Evolutionary conservation across 2,888 invertebrate genomes (phyloP).

Genomic region (Chrysomela aeneicollis): DNA sequence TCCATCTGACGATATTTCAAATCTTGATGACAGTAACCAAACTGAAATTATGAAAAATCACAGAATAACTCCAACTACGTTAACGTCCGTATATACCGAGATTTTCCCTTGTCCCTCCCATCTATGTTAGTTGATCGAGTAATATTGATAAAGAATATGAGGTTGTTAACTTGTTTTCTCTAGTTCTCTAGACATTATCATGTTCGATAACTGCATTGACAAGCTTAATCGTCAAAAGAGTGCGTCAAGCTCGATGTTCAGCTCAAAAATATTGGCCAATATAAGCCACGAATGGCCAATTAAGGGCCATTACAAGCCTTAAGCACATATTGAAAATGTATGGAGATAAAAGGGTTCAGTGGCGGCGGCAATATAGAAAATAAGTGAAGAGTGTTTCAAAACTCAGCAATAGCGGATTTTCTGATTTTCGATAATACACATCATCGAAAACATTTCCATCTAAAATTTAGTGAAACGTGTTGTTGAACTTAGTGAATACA

Average conservation of each 20-base stretch:
- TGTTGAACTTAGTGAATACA: too few relatives aligned
- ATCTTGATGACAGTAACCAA: too few relatives aligned
- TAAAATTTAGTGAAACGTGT: too few relatives aligned
- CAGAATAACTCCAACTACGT: too few relatives aligned
- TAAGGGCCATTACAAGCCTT: slow-evolving; percentile 17
- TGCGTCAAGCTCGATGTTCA: slow-evolving; percentile 22
- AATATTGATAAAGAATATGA: neutral
- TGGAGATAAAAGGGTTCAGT: slow-evolving; percentile 1
- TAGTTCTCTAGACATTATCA: neutral
- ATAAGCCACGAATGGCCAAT: slow-evolving; percentile 19
- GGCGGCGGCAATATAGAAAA: neutral
- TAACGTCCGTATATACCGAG: too few relatives aligned
- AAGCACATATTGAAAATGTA: slow-evolving; percentile 19
- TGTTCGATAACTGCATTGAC: slow-evolving; percentile 10
- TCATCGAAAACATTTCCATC: too few relatives aligned
- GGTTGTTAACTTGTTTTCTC: neutral
- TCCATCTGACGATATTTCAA: too few relatives aligned
- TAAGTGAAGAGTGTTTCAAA: too few relatives aligned
- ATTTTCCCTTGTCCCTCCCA: too few relatives aligned
- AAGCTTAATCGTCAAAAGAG: slow-evolving; percentile 19
- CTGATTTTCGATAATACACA: too few relatives aligned
- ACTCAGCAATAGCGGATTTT: too few relatives aligned
- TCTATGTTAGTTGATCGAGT: neutral
- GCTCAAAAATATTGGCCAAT: slow-evolving; percentile 21
- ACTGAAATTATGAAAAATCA: too few relatives aligned